Percentiles rank a stretch among this genome's conserved stretches.
Conservation (phyloP, 2,888 invertebrate species). For the Amphipyra tragopoginis region DNA sequence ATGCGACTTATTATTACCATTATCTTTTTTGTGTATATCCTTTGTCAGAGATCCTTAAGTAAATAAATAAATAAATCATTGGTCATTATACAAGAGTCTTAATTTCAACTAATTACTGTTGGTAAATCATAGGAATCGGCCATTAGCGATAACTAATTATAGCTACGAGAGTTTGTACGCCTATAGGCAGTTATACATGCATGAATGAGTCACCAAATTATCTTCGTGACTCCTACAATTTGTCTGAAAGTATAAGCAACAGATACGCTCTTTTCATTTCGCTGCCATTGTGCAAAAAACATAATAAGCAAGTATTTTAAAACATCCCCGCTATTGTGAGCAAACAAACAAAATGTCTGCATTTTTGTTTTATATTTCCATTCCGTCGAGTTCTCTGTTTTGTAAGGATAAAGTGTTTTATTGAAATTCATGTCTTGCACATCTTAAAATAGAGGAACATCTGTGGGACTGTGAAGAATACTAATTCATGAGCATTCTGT, state of each 20-base stretch:
- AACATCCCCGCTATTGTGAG: constrained; percentile 43
- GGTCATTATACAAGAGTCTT: too few species aligned
- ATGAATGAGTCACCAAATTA: constrained; percentile 22
- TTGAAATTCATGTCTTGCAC: constrained; percentile 57
- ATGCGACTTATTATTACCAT: too few species aligned
- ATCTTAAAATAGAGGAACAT: constrained; percentile 49
- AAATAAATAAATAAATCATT: too few species aligned
- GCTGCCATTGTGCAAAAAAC: constrained; percentile 43
- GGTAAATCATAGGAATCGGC: too few species aligned
- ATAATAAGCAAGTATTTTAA: constrained; percentile 43
- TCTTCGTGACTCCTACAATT: constrained; percentile 39
- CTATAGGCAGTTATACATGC: constrained; percentile 13
- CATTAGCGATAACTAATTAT: too few species aligned
- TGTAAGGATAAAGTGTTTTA: constrained; percentile 49
- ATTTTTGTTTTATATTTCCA: constrained; percentile 44
- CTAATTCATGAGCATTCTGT: constrained; percentile 39
- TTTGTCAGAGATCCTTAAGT: too few species aligned
- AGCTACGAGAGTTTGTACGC: constrained; percentile 6
- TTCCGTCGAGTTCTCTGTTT: constrained; percentile 29
- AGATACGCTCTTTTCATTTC: constrained; percentile 44
- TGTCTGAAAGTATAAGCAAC: constrained; percentile 40
- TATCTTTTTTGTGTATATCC: too few species aligned
- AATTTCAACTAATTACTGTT: too few species aligned
- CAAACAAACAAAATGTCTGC: constrained; percentile 38
- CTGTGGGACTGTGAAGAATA: constrained; percentile 46